phyloP scores from a whole-genome alignment of 1,140 invertebrate species.

The Augochlora pura region DNA sequence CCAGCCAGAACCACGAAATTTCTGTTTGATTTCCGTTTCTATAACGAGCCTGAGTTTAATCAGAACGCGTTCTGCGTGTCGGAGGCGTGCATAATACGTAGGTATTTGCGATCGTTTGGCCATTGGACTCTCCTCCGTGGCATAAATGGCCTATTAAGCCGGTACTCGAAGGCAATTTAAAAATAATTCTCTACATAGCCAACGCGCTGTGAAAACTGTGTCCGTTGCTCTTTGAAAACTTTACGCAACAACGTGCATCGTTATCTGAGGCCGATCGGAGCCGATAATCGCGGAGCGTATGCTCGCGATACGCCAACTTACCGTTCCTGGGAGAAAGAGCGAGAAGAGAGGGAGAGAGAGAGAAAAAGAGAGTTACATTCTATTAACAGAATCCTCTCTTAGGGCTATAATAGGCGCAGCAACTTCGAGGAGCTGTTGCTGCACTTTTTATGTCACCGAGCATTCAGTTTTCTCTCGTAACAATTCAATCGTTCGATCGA shows the following conservation, averaged over 20 bases:
- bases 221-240: slow-evolving; percentile 33
- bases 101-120: slow-evolving; percentile 8
- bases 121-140: neutral
- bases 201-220: slow-evolving; percentile 27
- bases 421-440: neutral
- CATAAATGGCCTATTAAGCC: slow-evolving; percentile 32
- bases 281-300: slow-evolving; percentile 30
- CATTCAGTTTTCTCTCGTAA: slow-evolving; percentile 35
- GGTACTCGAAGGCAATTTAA: slow-evolving; percentile 26
- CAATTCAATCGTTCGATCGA: neutral
- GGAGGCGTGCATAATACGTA: neutral
- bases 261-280: slow-evolving; percentile 22
- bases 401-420: slow-evolving; percentile 31
- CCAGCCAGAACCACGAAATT: neutral
- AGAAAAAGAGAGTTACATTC: slow-evolving; percentile 24
- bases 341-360: neutral
- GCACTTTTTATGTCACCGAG: slow-evolving; percentile 27
- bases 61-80: neutral
- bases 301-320: neutral
- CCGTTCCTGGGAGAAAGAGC: neutral
- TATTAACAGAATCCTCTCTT: slow-evolving; percentile 60
- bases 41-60: neutral
- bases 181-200: slow-evolving; percentile 33
- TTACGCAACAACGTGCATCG: slow-evolving; percentile 32
- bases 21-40: neutral